Evolutionary conservation across 2,797 vertebrate species (phyloP), one percentile per base, ranked within the genome.

Genomic region (Nyctibius grandis): DNA sequence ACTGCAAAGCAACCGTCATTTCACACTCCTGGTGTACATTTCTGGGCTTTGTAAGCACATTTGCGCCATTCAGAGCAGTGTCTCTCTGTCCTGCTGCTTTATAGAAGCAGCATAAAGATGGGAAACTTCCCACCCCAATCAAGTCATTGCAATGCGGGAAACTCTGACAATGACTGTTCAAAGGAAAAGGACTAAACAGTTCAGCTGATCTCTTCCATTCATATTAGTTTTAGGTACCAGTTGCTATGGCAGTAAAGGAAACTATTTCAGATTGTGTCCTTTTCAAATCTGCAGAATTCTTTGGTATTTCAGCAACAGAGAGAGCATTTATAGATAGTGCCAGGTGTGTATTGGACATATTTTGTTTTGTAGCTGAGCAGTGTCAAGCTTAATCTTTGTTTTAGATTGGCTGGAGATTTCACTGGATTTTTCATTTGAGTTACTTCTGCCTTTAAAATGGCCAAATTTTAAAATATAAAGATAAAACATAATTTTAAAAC

Each of bases 201-300:
- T 92, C n/a, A 60, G 61, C 54, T 76, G 80, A 56, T 87, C 59
- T 76, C 63, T 93, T 91, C 76, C 63, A 76, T 84, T 95, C 91
- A 23, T 76, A 59, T 63, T 76, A 86, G 61, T 57, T 95, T 86
- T 76, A 95, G 85, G 63, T 60, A 59, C 28, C 40, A 63, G 83
- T 95, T 96, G 80, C 93, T 85, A 89, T 89, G 85, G 60, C 48
- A 91, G 70, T 91, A 87, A 36, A 64, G 38, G 38, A 72, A 95
- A 89, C 77, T 42, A 70, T 84, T 82, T 85, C 53, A 85, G 85
- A 82, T 50, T 47, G 45, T 63, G 45, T 33, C 25, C 42, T 77
- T 87, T 85, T 85, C 11, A 72, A 70, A 69, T 91, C 16, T 87
- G 31, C 40, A 89, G 63, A 91, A 91, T 87, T 95, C 54, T 86